These are phyloP conservation scores for Brachionus asplanchnoidis DNA, from an alignment of 1,140 invertebrate species.

Conservation along the genomic window DNA sequence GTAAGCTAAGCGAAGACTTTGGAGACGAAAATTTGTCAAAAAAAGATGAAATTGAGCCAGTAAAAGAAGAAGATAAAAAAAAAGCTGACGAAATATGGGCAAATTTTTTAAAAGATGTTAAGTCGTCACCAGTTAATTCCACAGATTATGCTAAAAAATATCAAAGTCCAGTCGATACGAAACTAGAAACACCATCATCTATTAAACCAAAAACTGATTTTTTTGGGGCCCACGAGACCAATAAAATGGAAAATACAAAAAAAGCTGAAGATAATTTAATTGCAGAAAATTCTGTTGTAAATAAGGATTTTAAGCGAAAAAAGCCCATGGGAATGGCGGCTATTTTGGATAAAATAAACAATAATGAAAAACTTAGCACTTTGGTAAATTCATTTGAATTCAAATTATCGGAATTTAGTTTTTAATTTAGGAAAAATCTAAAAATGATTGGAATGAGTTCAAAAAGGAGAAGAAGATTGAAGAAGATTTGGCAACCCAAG, in stretches of 20 bases:
- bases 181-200: neutral
- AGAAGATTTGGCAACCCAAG: slow-evolving; percentile 75
- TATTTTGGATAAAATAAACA: slow-evolving; percentile 52
- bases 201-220: neutral
- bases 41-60: neutral
- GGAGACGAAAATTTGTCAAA: neutral
- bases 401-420: neutral
- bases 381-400: slow-evolving; percentile 46
- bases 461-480: slow-evolving; percentile 78
- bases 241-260: slow-evolving; percentile 1
- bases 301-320: slow-evolving; percentile 44
- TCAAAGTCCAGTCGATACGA: slow-evolving; percentile 26
- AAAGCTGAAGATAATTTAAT: neutral
- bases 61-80: slow-evolving; percentile 48
- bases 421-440: slow-evolving; percentile 68
- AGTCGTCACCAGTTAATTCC: slow-evolving; percentile 44
- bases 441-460: slow-evolving; percentile 82
- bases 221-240: slow-evolving; percentile 45
- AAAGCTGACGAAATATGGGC: slow-evolving; percentile 51
- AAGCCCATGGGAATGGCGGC: slow-evolving; percentile 49
- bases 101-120: slow-evolving; percentile 51
- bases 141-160: neutral
- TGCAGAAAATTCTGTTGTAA: neutral
- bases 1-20: neutral
- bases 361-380: slow-evolving; percentile 54